Conservation (phyloP, 2,113 vertebrate species). For the Sturnira hondurensis region DNA sequence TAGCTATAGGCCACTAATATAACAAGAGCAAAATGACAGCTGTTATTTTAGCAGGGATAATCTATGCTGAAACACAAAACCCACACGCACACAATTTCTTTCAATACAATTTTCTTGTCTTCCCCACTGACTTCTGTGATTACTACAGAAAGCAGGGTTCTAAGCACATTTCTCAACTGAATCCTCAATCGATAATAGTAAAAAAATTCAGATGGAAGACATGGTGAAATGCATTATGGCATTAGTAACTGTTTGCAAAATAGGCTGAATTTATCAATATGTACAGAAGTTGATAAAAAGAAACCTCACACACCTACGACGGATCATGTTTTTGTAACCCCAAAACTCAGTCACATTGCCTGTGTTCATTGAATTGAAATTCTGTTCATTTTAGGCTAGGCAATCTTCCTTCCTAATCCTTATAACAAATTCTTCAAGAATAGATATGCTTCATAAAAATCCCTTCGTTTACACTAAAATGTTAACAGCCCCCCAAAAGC, state of each 20-base stretch:
- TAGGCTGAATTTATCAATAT: slow-evolving; percentile 77
- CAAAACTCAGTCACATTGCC: slow-evolving; percentile 8
- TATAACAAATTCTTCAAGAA: slow-evolving; percentile 36
- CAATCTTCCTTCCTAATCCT: slow-evolving; percentile 29
- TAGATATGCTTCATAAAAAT: slow-evolving; percentile 26
- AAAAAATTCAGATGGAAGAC: slow-evolving; percentile 78
- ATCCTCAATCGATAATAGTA: slow-evolving; percentile 86
- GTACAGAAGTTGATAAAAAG: slow-evolving; percentile 68
- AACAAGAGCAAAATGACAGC: slow-evolving; percentile 85
- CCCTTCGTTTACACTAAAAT: not conserved
- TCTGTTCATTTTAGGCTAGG: slow-evolving; percentile 9
- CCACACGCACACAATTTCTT: slow-evolving; percentile 83
- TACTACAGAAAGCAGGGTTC: slow-evolving; percentile 85
- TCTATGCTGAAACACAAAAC: slow-evolving; percentile 89
- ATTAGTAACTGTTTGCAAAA: slow-evolving; percentile 82
- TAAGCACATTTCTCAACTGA: slow-evolving; percentile 87
- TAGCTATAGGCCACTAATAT: slow-evolving; percentile 84
- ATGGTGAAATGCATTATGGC: slow-evolving; percentile 79
- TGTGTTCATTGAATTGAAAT: slow-evolving; percentile 32
- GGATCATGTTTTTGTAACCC: slow-evolving; percentile 22
- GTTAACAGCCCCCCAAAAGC: not conserved
- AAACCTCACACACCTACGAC: slow-evolving; percentile 50
- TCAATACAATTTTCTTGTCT: slow-evolving; percentile 90
- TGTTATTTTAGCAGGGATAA: slow-evolving; percentile 89
- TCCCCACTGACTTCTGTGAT: slow-evolving; percentile 89